Base-by-base conservation (phyloP, 37 sponge, comb jelly and placozoan genomes). In the Sycon ciliatum region DNA sequence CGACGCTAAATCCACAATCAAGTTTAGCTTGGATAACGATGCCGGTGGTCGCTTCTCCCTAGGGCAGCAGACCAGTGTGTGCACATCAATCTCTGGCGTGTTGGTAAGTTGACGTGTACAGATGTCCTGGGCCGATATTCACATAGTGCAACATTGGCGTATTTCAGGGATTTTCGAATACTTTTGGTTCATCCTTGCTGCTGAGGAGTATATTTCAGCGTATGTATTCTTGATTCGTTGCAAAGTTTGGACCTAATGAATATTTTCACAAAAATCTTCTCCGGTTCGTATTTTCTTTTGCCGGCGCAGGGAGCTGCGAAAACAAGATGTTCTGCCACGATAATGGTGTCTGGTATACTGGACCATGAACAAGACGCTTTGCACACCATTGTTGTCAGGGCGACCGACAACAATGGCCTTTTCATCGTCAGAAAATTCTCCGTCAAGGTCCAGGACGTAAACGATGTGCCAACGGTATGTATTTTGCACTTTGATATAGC, bases 11-110 rank as follows among this genome's bases (percentile, higher is more conserved):
- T 22, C 7, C 7, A 60, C 26, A 22, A 11, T 60, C 63, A 28
- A 22, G 32, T 60, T 60, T 28, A 22, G 26, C 7, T 24, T 60
- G 7, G 63, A 60, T 28, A 24, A 60, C 26, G 16, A 11, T 11
- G 63, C 63, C 9, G 63, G 63, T 30, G 32, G 32, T 60, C 63
- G 63, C 9, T 60, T 60, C 16, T 22, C 63, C 9, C 63, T 60
- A 28, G 32, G 18, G 53, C 13, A 13, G 53, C 18, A 13, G 13
- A 20, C 53, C 53, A 18, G 13, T 18, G 18, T 18, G 16, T 46
- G 53, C 18, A 18, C 53, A 18, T 46, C 53, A 46, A 18, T 46
- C 53, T 20, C 13, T 18, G 53, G 13, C n/a, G n/a, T n/a, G n/a
- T n/a, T n/a, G n/a, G n/a, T n/a, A n/a, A n/a, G n/a, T n/a, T n/a